phyloP scores from a whole-genome alignment of 2,113 vertebrate genomes.

The Kryptolebias marmoratus region DNA sequence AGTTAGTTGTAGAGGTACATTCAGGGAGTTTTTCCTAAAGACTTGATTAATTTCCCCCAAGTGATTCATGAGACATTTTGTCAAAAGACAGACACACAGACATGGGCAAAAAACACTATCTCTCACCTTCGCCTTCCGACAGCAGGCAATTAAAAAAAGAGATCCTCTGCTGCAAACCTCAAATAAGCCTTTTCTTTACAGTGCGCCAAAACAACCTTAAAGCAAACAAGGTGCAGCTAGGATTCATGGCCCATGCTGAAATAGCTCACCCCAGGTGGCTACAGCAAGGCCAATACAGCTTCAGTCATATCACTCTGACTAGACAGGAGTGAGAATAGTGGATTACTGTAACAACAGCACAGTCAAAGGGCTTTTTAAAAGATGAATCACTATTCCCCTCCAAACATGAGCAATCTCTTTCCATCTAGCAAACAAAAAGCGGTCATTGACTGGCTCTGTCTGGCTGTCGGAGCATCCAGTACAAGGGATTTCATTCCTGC shows the following conservation, averaged over 20 bases:
- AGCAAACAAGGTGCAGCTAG: constrained; percentile 1
- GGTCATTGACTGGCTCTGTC: constrained; percentile 33
- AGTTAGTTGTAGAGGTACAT: neutral
- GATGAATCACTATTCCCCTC: constrained; percentile 49
- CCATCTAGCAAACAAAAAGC: constrained; percentile 28
- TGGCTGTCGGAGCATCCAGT: constrained; percentile 20
- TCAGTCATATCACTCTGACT: constrained; percentile 28
- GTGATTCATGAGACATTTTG: neutral
- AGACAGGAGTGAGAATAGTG: constrained; percentile 33
- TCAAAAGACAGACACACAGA: no score
- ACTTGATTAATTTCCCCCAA: neutral
- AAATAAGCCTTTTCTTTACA: neutral
- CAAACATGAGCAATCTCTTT: constrained; percentile 35
- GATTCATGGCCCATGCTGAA: constrained; percentile 16
- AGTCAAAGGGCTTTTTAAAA: constrained; percentile 50
- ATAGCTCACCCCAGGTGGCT: constrained; percentile 12
- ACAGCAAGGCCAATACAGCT: constrained; percentile 10
- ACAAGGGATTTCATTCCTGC: constrained; percentile 4
- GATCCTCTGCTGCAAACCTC: neutral
- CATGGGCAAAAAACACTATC: neutral
- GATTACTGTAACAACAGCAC: constrained; percentile 48
- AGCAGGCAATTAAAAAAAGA: neutral
- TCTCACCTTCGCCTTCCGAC: neutral
- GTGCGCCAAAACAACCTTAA: constrained; percentile 2
- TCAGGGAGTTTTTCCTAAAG: neutral